Base-by-base conservation (phyloP, 2,888 invertebrate species). In the Aphelenchoides bicaudatus region DNA sequence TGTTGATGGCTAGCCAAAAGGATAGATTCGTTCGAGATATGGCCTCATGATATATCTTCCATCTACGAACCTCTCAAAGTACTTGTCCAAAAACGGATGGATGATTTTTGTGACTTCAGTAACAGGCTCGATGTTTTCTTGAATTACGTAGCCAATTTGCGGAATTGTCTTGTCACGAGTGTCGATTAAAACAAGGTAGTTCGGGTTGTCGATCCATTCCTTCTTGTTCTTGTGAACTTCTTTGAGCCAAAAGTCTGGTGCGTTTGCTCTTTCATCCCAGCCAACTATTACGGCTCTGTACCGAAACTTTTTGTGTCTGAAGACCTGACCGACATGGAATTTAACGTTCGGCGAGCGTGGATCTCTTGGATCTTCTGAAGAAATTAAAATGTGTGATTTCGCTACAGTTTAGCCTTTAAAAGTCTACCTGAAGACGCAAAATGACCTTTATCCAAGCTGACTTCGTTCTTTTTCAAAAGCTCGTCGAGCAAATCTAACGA, bases 221-320 rank as follows among this genome's bases (percentile, higher is more conserved):
- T 69, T n/a, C 25, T 16, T 3, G 25, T 6, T 16, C n/a, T 19
- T 37, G 49, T 48, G 6, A 67, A 79, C 81, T 51, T 76, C 65
- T 50, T 77, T 65, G 3, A 83, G 48, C 81, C 82, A 83, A n/a
- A 68, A 61, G 34, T 80, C 79, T 28, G 83, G 83, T n/a, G 83
- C 83, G 78, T 80, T 79, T 3, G 82, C 82, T 34, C 66, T 67
- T 53, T 76, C 72, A 73, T 84, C 84, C 84, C 84, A 84, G 34
- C 84, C 84, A 37, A 84, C 75, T 49, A 84, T 81, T 10, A 85
- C 83, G 1, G 82, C 84, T 61, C 81, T 70, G 61, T 82, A 84
- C 25, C 23, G 21, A 25, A 8, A 19, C 43, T 19, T n/a, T 65
- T 80, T 81, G 62, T 83, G 84, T 58, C 72, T 68, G 34, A 84